A percentile compares a stretch with the other conserved stretches of the same genome.
phyloP scores from a whole-genome alignment of 2,113 vertebrate species.

The Notarius lentiginosus region DNA sequence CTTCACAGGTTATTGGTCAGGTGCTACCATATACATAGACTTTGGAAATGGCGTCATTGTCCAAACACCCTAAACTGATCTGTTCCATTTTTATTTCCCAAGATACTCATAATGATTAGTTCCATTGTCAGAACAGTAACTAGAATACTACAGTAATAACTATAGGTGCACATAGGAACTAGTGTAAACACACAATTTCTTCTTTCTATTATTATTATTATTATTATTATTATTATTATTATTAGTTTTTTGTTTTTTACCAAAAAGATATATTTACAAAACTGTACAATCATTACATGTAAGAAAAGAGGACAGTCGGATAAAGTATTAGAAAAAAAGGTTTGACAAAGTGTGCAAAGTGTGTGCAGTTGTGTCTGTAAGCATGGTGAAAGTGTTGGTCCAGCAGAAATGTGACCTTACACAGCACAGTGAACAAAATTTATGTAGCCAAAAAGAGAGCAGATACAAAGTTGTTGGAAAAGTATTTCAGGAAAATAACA shows the following conservation, averaged over 20 bases:
- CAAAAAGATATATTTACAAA: conserved; percentile 60
- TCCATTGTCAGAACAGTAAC: conserved; percentile 3
- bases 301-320: background rate
- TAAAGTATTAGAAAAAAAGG: background rate
- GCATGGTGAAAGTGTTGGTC: background rate
- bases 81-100: conserved; percentile 36
- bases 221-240: background rate
- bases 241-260: conserved; percentile 46
- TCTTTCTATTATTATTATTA: background rate
- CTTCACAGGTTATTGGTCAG: conserved; percentile 34
- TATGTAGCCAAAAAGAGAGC: background rate
- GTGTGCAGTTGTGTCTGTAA: conserved; percentile 11
- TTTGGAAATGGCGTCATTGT: background rate
- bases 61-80: background rate
- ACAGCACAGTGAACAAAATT: conserved; percentile 25
- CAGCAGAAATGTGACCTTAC: conserved; percentile 16
- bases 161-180: conserved; percentile 48
- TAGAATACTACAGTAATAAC: conserved; percentile 23
- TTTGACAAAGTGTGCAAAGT: background rate
- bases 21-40: conserved; percentile 2
- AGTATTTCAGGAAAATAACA: conserved; percentile 8
- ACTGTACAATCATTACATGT: conserved; percentile 16
- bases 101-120: conserved; percentile 31
- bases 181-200: conserved; percentile 53
- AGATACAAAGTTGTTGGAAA: background rate